Conservation (phyloP, 1,140 invertebrate species). For the Solenopsis fugax region DNA sequence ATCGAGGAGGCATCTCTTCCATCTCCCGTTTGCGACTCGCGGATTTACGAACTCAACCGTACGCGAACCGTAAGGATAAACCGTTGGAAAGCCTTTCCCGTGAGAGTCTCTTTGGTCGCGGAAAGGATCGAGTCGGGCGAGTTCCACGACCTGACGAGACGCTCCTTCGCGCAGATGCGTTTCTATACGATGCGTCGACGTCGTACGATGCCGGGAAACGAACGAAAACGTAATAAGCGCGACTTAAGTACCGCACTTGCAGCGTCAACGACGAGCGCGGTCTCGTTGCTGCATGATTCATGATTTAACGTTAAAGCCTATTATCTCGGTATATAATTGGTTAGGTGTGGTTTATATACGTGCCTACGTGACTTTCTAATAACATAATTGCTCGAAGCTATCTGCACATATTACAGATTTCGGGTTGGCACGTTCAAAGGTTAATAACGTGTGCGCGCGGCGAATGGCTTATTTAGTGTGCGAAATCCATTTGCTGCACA, state of each 20-base stretch:
- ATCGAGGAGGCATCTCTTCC: constrained; percentile 41
- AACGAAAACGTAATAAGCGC: constrained; percentile 23
- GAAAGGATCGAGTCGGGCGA: constrained; percentile 41
- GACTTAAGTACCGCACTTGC: not conserved
- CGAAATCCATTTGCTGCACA: not conserved
- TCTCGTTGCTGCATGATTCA: constrained; percentile 20
- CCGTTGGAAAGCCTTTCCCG: constrained; percentile 70
- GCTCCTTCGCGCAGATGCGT: not conserved
- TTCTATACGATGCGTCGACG: too few species aligned
- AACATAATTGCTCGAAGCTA: constrained; percentile 44
- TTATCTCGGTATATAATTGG: constrained; percentile 52
- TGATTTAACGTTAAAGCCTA: constrained; percentile 57
- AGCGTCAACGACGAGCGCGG: constrained; percentile 15
- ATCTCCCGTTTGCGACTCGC: constrained; percentile 37
- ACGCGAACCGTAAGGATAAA: constrained; percentile 72
- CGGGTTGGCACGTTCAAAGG: constrained; percentile 7
- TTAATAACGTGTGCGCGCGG: constrained; percentile 25
- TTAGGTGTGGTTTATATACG: constrained; percentile 52
- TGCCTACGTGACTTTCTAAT: constrained; percentile 52
- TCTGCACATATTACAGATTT: constrained; percentile 35
- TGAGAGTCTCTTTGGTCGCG: constrained; percentile 51
- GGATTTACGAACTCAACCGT: constrained; percentile 71
- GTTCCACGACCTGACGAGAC: constrained; percentile 22
- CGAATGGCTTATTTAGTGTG: constrained; percentile 2
- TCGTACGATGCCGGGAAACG: not conserved